Evolutionary conservation across 2,888 invertebrate genomes (phyloP).

Genomic region (Campopleginae sp.): DNA sequence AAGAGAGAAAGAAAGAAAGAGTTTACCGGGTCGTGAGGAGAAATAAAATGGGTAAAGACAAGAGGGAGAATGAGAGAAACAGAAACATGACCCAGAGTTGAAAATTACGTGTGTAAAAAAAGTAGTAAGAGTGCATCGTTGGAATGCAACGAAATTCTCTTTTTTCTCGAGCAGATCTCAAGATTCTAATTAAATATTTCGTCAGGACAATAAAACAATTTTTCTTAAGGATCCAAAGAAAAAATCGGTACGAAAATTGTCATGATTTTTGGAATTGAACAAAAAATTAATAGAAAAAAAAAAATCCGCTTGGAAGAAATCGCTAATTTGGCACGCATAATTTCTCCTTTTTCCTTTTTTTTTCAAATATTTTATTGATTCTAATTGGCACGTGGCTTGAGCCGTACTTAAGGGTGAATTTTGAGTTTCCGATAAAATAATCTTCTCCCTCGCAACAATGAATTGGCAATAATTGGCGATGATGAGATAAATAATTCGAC

Average conservation of each 20-base stretch:
- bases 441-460: not conserved
- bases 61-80: conserved; percentile 13
- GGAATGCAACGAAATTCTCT: no score
- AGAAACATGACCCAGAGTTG: not conserved
- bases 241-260: no score
- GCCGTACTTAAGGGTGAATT: conserved; percentile 20
- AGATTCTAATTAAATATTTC: no score
- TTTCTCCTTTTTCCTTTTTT: conserved; percentile 39
- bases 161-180: no score
- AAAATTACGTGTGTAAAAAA: no score
- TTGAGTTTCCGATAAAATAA: not conserved
- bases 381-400: conserved; percentile 65
- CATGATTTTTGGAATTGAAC: no score
- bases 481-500: conserved; percentile 35
- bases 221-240: no score
- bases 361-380: conserved; percentile 8
- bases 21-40: not conserved
- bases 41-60: conserved; percentile 5
- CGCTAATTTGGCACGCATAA: conserved; percentile 64
- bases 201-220: no score
- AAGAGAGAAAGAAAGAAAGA: not conserved
- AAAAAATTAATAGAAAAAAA: conserved; percentile 32
- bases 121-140: no score
- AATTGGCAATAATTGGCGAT: conserved; percentile 10
- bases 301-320: conserved; percentile 52